Conservation (phyloP, 2,113 vertebrate genomes). For the Calidris pugnax region DNA sequence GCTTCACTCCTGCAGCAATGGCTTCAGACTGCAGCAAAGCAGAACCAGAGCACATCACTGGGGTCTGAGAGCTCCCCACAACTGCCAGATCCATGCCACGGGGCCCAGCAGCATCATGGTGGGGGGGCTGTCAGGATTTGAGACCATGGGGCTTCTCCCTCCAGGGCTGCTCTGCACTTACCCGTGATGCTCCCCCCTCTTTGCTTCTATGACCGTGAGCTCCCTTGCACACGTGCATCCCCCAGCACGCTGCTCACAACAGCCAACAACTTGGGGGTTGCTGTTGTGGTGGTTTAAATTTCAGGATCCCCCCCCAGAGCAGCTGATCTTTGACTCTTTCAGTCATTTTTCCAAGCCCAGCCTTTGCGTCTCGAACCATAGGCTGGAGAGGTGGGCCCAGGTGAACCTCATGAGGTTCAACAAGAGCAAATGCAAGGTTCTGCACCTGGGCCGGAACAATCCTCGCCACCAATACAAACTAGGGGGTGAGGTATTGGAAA, state of each 20-base stretch:
- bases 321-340: background rate
- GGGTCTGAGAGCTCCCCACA: background rate
- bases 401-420: no score
- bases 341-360: background rate
- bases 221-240: background rate
- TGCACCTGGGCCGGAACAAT: no score
- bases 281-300: background rate
- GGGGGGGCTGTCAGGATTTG: background rate
- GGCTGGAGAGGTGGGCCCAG: no score
- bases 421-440: no score
- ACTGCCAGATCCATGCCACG: accelerated
- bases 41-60: background rate
- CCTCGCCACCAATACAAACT: no score
- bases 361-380: accelerated
- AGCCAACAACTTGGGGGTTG: background rate
- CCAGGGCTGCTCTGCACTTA: background rate
- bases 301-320: background rate
- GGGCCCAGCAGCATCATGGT: background rate
- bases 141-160: background rate
- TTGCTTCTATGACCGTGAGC: background rate
- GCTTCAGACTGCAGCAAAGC: background rate
- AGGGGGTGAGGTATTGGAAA: no score
- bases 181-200: background rate
- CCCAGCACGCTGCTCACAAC: background rate
- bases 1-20: accelerated